Conservation (phyloP, 1,140 invertebrate genomes). For the Ips typographus region DNA sequence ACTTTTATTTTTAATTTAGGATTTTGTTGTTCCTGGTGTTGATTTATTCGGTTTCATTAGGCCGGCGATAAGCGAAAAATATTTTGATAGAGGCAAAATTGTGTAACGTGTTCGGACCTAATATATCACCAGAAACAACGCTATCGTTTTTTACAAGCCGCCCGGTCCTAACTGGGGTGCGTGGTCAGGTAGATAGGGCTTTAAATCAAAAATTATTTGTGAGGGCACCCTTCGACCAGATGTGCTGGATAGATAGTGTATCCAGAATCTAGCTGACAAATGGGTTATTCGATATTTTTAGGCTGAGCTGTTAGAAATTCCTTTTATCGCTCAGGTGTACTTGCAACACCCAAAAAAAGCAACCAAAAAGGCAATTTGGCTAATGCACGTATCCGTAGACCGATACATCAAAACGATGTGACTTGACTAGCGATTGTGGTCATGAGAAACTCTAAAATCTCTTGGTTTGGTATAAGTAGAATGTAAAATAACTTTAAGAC, state of each 20-base stretch:
- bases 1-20: constrained; percentile 16
- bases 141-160: constrained; percentile 31
- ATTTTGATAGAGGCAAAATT: constrained; percentile 6
- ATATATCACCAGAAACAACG: constrained; percentile 24
- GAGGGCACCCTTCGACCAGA: constrained; percentile 25
- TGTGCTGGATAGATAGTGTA: constrained; percentile 36
- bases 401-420: constrained; percentile 47
- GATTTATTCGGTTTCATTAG: constrained; percentile 11
- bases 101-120: constrained; percentile 14
- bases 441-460: constrained; percentile 28
- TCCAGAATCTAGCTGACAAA: constrained; percentile 33
- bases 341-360: constrained; percentile 40
- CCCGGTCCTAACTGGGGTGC: constrained; percentile 18
- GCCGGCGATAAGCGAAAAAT: background rate
- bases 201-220: constrained; percentile 38
- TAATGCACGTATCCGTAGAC: constrained; percentile 49
- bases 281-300: constrained; percentile 26
- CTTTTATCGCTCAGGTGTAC: background rate
- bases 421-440: constrained; percentile 43
- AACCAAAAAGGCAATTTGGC: constrained; percentile 47
- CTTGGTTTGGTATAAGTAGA: constrained; percentile 9
- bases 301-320: constrained; percentile 14
- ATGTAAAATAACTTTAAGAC: constrained; percentile 10
- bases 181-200: constrained; percentile 34
- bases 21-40: constrained; percentile 1